Conservation (phyloP, 2,797 vertebrate species). For the Siniperca obscura region DNA sequence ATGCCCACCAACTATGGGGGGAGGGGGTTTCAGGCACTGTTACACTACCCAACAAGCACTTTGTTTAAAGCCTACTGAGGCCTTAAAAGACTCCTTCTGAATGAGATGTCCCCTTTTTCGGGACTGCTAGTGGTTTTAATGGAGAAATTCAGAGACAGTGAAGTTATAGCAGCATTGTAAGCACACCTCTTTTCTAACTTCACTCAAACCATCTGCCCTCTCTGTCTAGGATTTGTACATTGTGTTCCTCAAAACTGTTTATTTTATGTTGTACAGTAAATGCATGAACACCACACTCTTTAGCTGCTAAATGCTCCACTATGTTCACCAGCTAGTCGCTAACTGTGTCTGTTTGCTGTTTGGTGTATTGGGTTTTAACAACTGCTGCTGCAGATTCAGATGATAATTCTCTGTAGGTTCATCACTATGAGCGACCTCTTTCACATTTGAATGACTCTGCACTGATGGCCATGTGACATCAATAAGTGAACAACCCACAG, state of each 20-base stretch:
- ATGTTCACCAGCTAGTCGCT: not conserved
- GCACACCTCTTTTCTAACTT: not conserved
- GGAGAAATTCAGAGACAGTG: no score
- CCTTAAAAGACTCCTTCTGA: not conserved
- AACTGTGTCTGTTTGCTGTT: not conserved
- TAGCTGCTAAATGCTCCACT: not conserved
- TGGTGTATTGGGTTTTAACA: not conserved
- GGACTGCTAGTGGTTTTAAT: not conserved
- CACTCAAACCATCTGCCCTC: no score
- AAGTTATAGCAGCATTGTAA: no score
- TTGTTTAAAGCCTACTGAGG: not conserved
- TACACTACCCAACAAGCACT: not conserved
- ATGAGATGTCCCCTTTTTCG: not conserved
- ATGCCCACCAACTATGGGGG: no score
- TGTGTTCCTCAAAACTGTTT: not conserved
- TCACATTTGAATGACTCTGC: no score
- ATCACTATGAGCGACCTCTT: no score
- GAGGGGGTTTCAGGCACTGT: not conserved
- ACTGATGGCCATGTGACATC: not conserved
- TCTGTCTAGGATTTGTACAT: not conserved
- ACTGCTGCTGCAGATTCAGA: no score
- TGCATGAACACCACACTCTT: not conserved
- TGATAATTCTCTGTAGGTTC: no score
- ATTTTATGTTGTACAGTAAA: not conserved
- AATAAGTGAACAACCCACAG: not conserved